phyloP scores from a whole-genome alignment of 2,888 invertebrate species.

The Euplexia lucipara region DNA sequence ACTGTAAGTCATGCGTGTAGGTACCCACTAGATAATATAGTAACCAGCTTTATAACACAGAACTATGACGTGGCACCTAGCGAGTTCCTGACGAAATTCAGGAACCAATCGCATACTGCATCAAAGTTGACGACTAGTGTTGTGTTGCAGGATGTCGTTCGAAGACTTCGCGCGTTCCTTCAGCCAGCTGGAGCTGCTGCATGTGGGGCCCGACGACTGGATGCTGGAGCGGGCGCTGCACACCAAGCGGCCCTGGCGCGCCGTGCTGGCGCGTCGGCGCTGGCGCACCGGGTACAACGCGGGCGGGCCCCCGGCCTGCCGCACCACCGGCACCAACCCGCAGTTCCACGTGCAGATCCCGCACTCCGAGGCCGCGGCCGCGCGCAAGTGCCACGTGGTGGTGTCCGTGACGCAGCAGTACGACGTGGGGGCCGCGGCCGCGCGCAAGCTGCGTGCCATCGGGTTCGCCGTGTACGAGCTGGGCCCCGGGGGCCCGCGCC shows the following conservation, averaged over 20 bases:
- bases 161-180: constrained; percentile 93
- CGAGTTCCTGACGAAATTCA: too few species aligned
- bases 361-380: constrained; percentile 80
- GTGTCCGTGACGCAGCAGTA: constrained; percentile 94
- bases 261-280: constrained; percentile 92
- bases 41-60: too few species aligned
- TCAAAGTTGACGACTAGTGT: background rate
- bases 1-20: too few species aligned
- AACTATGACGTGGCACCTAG: too few species aligned
- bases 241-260: constrained; percentile 93
- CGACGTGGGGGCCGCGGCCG: constrained; percentile 85
- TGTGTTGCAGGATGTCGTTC: constrained; percentile 92
- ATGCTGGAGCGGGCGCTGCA: constrained; percentile 93
- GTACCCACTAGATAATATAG: too few species aligned
- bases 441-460: constrained; percentile 89
- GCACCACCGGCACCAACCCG: constrained; percentile 92
- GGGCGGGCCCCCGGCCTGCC: constrained; percentile 93
- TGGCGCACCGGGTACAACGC: constrained; percentile 94
- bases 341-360: constrained; percentile 94
- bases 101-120: background rate
- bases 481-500: constrained; percentile 73
- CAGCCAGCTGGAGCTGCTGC: constrained; percentile 93
- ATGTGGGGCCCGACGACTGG: constrained; percentile 95
- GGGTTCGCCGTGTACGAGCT: constrained; percentile 94
- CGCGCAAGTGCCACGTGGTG: constrained; percentile 93